phyloP scores from a whole-genome alignment of 2,888 invertebrate species.

The Aelia acuminata region DNA sequence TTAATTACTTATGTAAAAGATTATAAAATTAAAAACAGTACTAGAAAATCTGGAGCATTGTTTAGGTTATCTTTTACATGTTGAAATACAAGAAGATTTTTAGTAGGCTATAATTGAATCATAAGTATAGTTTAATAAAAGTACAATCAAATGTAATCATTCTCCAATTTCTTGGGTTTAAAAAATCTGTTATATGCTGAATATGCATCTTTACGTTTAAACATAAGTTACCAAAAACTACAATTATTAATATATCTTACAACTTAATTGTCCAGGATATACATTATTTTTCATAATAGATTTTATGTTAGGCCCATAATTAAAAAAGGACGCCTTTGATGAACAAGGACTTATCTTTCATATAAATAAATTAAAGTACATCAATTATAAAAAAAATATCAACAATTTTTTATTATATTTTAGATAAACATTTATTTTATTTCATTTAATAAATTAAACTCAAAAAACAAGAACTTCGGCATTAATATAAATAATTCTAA shows the following conservation, averaged over 20 bases:
- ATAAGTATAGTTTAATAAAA: background rate
- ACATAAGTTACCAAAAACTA: background rate
- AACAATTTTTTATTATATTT: background rate
- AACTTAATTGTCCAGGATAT: background rate
- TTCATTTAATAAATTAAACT: background rate
- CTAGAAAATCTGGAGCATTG: background rate
- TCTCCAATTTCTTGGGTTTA: background rate
- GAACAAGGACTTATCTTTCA: background rate
- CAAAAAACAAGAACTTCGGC: background rate
- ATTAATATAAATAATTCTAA: background rate
- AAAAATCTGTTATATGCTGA: too few species aligned
- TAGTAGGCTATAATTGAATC: background rate
- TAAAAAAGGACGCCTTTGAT: too few species aligned
- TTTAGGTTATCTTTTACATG: background rate
- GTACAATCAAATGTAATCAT: background rate
- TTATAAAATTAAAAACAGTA: background rate
- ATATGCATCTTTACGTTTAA: background rate
- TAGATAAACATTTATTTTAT: background rate
- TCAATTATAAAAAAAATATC: background rate
- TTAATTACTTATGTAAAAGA: background rate
- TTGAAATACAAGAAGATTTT: background rate
- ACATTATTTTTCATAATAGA: background rate
- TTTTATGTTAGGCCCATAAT: background rate
- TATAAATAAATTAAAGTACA: background rate
- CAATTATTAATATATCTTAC: background rate